A percentile compares a stretch with the other conserved stretches of the same genome.
phyloP scores from a whole-genome alignment of 2,888 invertebrate species.

The Andrena chrysosceles region DNA sequence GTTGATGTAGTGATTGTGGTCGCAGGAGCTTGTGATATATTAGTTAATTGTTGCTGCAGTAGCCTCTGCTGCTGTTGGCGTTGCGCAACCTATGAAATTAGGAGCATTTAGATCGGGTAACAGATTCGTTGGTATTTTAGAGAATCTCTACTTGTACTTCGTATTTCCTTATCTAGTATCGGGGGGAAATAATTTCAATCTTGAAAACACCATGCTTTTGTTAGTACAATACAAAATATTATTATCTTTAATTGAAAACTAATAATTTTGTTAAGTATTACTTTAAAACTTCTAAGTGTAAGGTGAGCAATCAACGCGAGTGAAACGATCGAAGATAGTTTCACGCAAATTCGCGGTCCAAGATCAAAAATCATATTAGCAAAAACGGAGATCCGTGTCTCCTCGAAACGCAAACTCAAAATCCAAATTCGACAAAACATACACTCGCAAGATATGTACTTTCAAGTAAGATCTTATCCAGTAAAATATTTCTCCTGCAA shows the following conservation, averaged over 20 bases:
- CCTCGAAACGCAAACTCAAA: conserved; percentile 26
- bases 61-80: conserved; percentile 88
- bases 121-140: neutral
- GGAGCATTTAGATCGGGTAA: neutral
- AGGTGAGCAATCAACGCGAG: neutral
- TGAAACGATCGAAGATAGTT: conserved; percentile 7
- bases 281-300: neutral
- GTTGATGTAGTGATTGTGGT: conserved; percentile 79
- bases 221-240: conserved; percentile 69
- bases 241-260: conserved; percentile 48
- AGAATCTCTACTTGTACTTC: neutral
- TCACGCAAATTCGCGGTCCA: neutral
- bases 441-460: conserved; percentile 31
- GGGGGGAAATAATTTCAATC: conserved; percentile 46
- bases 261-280: conserved; percentile 55
- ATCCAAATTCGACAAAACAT: conserved; percentile 35
- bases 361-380: conserved; percentile 13
- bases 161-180: conserved; percentile 1
- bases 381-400: conserved; percentile 5
- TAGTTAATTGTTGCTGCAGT: conserved; percentile 85
- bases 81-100: conserved; percentile 87
- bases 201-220: conserved; percentile 71
- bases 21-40: conserved; percentile 76
- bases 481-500: conserved; percentile 24
- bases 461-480: conserved; percentile 20